Base-by-base conservation (phyloP, 1,140 invertebrate genomes). In the Calephelis virginiensis region DNA sequence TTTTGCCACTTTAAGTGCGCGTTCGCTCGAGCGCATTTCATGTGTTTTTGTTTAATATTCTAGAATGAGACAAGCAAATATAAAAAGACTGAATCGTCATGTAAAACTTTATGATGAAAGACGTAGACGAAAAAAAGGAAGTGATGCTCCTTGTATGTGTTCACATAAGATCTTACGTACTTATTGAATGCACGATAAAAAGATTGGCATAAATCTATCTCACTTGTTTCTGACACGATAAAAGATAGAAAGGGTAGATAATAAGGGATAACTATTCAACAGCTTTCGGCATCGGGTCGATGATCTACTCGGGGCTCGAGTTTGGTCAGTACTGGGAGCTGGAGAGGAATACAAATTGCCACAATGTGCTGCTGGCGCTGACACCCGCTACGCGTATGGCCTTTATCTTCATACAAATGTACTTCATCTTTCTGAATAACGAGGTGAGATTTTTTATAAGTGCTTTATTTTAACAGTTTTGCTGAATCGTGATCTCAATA, bases 321-420 rank as follows among this genome's bases (percentile, higher is more conserved):
- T 97, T 98, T 80, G 97, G 97, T 0, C 96, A 97, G 83, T 98
- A 98, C 82, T 98, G 98, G 85, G 97, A 98, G 86, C 86, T 97
- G 56, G 96, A 97, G 81, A 92, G 93, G 47, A 95, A 96, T 76
- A 96, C 95, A 11, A 95, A 96, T 73, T 98, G 97, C 79, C 95
- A 97, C 82, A 97, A 97, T 79, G 95, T 97, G 12, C 92, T 98
- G 78, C 92, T 97, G 45, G 97, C 96, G 0, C 83, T 98, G 7
- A 97, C 96, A 0, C 97, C 97, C 0, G 95, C 95, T 6, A 96
- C 96, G 0, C 92, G 97, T 71, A 97, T 98, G 96, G 94, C 96
- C 61, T 98, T 98, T 91, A 98, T 97, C 73, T 97, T 98, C 82
- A 96, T 98, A 75, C 97, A 98, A 89, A 97, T 98, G 94, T 98